These are phyloP conservation scores for Mus spretus DNA, from an alignment of 2,797 vertebrate species.

Conservation along the genomic window DNA sequence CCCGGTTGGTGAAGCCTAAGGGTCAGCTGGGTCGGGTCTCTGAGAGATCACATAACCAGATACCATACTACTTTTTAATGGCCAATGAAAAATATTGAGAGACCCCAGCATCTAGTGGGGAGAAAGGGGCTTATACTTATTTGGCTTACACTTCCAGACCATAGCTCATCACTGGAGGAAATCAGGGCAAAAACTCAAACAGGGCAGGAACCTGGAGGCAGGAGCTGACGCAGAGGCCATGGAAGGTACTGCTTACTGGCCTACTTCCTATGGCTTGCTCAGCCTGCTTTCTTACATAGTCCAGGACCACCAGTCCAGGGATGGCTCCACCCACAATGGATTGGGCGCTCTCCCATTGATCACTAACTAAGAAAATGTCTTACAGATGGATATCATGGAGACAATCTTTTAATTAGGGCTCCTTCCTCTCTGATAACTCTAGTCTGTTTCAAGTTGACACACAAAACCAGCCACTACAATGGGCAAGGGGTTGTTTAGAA, in stretches of 20 bases:
- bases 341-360: background rate
- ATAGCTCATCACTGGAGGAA: background rate
- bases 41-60: background rate
- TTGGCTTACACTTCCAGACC: background rate
- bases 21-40: fast-evolving
- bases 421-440: background rate
- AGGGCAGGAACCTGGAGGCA: background rate
- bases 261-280: background rate
- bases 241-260: background rate
- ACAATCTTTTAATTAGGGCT: background rate
- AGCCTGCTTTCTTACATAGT: background rate
- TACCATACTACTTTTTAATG: background rate
- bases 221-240: background rate
- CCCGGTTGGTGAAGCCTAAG: fast-evolving
- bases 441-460: background rate
- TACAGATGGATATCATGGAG: background rate
- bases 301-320: background rate
- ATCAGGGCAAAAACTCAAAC: background rate
- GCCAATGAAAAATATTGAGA: background rate
- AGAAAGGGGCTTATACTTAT: background rate
- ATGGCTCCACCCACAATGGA: background rate
- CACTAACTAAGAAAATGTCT: background rate
- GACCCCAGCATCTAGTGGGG: no score
- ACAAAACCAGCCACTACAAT: background rate
- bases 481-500: background rate